Evolutionary conservation across 2,888 invertebrate species (phyloP).

Genomic region (Graphium colonna): DNA sequence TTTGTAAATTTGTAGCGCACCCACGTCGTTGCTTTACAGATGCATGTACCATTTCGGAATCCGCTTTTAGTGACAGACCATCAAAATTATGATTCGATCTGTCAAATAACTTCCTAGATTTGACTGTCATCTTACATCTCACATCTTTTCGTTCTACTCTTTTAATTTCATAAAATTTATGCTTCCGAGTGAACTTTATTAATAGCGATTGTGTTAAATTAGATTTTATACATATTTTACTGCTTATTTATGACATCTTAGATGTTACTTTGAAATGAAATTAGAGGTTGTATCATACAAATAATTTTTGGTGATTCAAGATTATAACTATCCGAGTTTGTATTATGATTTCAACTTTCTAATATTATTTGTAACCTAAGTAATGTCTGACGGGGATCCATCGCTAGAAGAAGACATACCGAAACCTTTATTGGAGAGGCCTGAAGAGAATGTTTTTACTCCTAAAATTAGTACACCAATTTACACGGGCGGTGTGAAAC

Average conservation of each 20-base stretch:
- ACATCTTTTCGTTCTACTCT: neutral
- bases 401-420: conserved; percentile 74
- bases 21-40: too few relatives aligned
- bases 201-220: too few relatives aligned
- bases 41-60: too few relatives aligned
- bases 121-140: neutral
- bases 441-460: conserved; percentile 70
- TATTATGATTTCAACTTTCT: conserved; percentile 25
- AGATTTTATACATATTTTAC: too few relatives aligned
- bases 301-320: conserved; percentile 11
- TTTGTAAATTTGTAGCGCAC: too few relatives aligned
- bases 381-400: conserved; percentile 78
- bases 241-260: too few relatives aligned
- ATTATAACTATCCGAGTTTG: neutral
- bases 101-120: neutral
- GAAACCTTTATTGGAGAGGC: conserved; percentile 56
- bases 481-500: conserved; percentile 61
- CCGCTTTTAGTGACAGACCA: neutral
- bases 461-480: conserved; percentile 71
- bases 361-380: conserved; percentile 36
- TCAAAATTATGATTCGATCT: neutral
- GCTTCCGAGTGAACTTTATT: neutral
- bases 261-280: neutral
- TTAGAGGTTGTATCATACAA: neutral
- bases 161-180: neutral